Evolutionary conservation across 23 tunicate genomes (phyloP).

Genomic region (Halocynthia aurantium): DNA sequence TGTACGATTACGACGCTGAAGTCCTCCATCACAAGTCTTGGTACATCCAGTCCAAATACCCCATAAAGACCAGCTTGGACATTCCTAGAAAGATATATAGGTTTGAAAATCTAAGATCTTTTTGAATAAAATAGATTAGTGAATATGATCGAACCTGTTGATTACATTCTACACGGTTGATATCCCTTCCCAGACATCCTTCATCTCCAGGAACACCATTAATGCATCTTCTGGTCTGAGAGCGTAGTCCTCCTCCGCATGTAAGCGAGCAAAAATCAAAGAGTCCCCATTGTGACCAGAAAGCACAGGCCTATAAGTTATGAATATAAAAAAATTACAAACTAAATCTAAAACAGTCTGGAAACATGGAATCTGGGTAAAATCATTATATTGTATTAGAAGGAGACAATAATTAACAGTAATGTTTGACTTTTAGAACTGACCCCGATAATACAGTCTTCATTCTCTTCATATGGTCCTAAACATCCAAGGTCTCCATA

Average conservation of each 20-base stretch:
- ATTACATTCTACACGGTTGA: conserved; percentile 13
- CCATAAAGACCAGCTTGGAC: conserved; percentile 75
- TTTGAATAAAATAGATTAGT: neutral
- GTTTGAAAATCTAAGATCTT: neutral
- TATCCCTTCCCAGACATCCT: conserved; percentile 51
- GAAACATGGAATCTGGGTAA: too few species aligned
- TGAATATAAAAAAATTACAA: too few species aligned
- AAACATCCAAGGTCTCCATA: conserved; percentile 49
- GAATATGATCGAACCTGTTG: conserved; percentile 7
- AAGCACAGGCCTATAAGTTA: conserved; percentile 37
- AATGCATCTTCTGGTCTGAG: conserved; percentile 25
- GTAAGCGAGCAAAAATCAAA: conserved; percentile 42
- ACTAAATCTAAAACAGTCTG: too few species aligned
- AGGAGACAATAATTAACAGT: too few species aligned
- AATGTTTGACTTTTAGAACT: conserved; percentile 7
- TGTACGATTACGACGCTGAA: conserved; percentile 30
- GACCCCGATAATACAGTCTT: conserved; percentile 30
- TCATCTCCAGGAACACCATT: conserved; percentile 52
- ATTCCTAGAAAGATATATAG: conserved; percentile 26
- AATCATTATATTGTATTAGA: too few species aligned
- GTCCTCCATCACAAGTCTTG: conserved; percentile 64
- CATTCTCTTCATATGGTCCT: conserved; percentile 16
- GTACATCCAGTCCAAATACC: conserved; percentile 60
- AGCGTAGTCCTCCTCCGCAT: conserved; percentile 54
- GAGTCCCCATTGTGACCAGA: conserved; percentile 45